Evolutionary conservation across 2,797 vertebrate species (phyloP).

Genomic region (Characodon lateralis): DNA sequence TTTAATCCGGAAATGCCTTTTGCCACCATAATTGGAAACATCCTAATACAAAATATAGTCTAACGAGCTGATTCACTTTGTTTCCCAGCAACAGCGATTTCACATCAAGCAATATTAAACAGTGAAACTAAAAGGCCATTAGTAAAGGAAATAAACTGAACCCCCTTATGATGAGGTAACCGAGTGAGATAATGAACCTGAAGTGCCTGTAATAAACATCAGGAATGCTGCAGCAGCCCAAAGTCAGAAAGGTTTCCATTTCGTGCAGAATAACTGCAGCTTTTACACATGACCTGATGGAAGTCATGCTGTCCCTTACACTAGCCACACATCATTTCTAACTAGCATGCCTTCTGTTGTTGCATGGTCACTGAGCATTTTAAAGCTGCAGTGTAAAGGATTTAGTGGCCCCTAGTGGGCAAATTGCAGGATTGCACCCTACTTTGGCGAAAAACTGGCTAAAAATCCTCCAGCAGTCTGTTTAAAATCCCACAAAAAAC

Average conservation of each 20-base stretch:
- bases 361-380: no score
- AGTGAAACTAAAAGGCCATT: not conserved
- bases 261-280: not conserved
- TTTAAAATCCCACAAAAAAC: not conserved
- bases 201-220: not conserved
- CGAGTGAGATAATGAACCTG: not conserved
- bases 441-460: not conserved
- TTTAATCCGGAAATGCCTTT: not conserved
- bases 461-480: not conserved
- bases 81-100: not conserved
- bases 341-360: not conserved
- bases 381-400: no score
- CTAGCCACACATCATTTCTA: not conserved
- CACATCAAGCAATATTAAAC: not conserved
- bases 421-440: not conserved
- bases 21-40: constrained; percentile 2
- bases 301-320: not conserved
- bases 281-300: not conserved
- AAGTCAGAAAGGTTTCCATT: not conserved
- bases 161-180: not conserved
- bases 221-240: not conserved
- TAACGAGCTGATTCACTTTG: not conserved
- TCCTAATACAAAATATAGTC: not conserved
- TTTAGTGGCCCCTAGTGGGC: not conserved
- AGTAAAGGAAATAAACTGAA: not conserved